phyloP scores from a whole-genome alignment of 2,888 invertebrate genomes.

The Temnothorax rugatulus region DNA sequence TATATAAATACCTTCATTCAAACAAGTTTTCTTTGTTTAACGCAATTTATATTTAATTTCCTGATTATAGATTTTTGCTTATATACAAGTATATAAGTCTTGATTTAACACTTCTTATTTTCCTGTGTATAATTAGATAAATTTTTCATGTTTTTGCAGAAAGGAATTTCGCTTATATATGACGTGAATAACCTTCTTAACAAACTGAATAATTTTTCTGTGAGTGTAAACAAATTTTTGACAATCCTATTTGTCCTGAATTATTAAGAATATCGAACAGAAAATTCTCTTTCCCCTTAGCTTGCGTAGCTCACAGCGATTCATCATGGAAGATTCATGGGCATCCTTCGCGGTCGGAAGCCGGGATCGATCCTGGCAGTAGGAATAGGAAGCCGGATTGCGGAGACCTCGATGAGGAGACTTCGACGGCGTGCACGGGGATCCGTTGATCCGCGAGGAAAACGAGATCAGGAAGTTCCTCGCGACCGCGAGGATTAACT shows the following conservation, averaged over 20 bases:
- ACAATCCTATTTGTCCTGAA: background rate
- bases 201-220: background rate
- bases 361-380: conserved; percentile 31
- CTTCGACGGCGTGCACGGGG: conserved; percentile 65
- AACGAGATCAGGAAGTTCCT: conserved; percentile 77
- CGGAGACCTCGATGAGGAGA: conserved; percentile 76
- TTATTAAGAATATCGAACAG: background rate
- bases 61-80: no score
- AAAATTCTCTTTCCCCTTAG: background rate
- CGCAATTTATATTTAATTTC: no score
- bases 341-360: background rate
- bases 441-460: conserved; percentile 73
- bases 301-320: background rate
- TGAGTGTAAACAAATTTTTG: background rate
- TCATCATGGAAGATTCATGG: conserved; percentile 21
- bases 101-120: no score
- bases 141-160: background rate
- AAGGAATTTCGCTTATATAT: no score
- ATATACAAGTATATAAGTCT: no score
- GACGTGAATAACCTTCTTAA: background rate
- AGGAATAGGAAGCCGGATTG: conserved; percentile 51
- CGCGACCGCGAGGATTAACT: conserved; percentile 79
- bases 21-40: no score
- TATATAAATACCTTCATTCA: no score
- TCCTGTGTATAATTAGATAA: background rate